phyloP scores from a whole-genome alignment of 2,888 invertebrate species.

The Pteria penguin region DNA sequence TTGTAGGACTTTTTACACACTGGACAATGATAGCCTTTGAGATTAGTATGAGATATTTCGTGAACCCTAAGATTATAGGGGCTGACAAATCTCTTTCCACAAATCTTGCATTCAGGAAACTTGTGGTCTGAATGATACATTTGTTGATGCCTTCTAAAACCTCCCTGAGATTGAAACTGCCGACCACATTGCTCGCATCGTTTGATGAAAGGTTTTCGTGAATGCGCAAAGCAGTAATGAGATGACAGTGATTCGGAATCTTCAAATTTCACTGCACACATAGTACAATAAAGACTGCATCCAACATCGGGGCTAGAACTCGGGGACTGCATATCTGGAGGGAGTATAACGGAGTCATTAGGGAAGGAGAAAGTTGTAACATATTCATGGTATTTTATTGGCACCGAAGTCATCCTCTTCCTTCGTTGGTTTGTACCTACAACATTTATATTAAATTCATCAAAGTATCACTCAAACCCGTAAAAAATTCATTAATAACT shows the following conservation, averaged over 20 bases:
- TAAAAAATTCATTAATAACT: no score
- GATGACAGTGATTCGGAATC: not conserved
- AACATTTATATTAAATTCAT: no score
- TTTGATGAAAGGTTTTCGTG: not conserved
- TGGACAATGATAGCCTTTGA: slow-evolving; percentile 24
- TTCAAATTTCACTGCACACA: not conserved
- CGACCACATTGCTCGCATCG: slow-evolving; percentile 3
- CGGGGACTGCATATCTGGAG: no score
- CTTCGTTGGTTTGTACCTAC: no score
- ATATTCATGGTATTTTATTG: no score
- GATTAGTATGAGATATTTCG: slow-evolving; percentile 25
- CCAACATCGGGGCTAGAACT: no score
- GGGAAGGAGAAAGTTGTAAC: no score
- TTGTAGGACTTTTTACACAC: slow-evolving; percentile 39
- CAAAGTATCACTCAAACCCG: no score
- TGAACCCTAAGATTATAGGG: slow-evolving; percentile 26
- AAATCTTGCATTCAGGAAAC: slow-evolving; percentile 27
- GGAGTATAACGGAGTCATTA: no score
- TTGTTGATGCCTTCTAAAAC: slow-evolving; percentile 12
- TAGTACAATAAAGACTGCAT: not conserved
- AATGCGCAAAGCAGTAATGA: not conserved
- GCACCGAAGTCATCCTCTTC: no score
- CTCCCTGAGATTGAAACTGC: slow-evolving; percentile 7
- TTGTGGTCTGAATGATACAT: slow-evolving; percentile 25
- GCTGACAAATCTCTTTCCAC: slow-evolving; percentile 27